Percentiles rank a stretch among this genome's conserved stretches.
phyloP scores from a whole-genome alignment of 1,140 invertebrate species.

The Musca domestica region DNA sequence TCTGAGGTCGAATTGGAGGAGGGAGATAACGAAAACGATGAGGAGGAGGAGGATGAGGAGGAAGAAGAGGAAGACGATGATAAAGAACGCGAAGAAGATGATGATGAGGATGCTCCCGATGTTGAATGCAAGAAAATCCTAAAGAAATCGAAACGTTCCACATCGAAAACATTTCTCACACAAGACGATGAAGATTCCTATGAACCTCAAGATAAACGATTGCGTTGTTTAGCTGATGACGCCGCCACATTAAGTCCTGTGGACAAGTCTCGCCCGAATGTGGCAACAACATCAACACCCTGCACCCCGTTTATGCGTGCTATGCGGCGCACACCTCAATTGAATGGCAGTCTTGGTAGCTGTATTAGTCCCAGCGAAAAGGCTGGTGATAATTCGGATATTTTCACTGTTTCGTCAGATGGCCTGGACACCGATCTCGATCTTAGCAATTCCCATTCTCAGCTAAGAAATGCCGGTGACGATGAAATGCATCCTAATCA shows the following conservation, averaged over 20 bases:
- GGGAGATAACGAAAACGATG: constrained; percentile 25
- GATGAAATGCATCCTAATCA: constrained; percentile 43
- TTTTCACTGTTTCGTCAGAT: constrained; percentile 51
- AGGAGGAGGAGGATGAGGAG: constrained; percentile 41
- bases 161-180: neutral
- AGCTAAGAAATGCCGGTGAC: constrained; percentile 28
- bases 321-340: constrained; percentile 36
- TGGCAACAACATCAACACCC: constrained; percentile 39
- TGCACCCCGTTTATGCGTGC: constrained; percentile 25
- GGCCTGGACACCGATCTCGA: constrained; percentile 50
- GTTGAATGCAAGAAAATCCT: constrained; percentile 16
- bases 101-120: constrained; percentile 34
- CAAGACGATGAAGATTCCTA: constrained; percentile 14
- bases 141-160: neutral
- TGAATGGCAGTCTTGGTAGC: constrained; percentile 46
- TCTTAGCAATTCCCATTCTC: constrained; percentile 37
- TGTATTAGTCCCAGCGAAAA: constrained; percentile 50
- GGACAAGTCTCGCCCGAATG: constrained; percentile 10
- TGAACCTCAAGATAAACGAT: constrained; percentile 7
- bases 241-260: neutral
- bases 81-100: constrained; percentile 31
- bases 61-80: constrained; percentile 28
- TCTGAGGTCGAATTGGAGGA: constrained; percentile 39
- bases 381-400: constrained; percentile 48
- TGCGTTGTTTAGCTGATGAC: neutral